These are phyloP conservation scores for Onychostoma macrolepis DNA, from an alignment of 2,113 vertebrate genomes.

Conservation along the genomic window DNA sequence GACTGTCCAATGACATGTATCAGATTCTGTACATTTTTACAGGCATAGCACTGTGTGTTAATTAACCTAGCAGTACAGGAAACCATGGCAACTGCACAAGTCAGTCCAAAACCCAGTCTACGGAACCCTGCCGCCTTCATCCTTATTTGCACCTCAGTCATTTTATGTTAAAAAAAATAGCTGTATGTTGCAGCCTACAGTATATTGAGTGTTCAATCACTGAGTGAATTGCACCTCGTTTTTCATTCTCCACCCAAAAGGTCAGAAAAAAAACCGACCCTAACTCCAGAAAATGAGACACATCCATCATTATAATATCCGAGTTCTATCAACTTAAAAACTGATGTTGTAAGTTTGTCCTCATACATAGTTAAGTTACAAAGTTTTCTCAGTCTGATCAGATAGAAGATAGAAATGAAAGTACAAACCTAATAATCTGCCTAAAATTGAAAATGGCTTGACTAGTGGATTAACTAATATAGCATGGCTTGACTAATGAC, in stretches of 20 bases:
- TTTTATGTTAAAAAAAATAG: slow-evolving; percentile 12
- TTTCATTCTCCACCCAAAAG: slow-evolving; percentile 3
- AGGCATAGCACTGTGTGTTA: neutral
- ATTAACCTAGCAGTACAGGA: neutral
- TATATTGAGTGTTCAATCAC: slow-evolving; percentile 23
- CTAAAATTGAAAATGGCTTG: neutral
- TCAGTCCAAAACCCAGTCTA: neutral
- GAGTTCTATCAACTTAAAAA: neutral
- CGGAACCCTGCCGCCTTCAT: neutral
- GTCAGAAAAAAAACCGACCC: neutral
- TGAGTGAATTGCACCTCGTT: neutral
- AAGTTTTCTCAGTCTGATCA: neutral
- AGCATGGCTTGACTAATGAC: neutral
- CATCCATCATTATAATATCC: slow-evolving; percentile 15
- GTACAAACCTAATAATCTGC: neutral
- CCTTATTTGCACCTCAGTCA: neutral
- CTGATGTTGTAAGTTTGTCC: neutral
- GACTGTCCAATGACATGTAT: neutral
- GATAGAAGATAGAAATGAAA: neutral
- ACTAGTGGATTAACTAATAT: neutral
- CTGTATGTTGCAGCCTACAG: neutral
- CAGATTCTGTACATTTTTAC: neutral
- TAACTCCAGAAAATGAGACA: slow-evolving; percentile 7
- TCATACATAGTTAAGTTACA: neutral
- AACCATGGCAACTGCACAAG: slow-evolving; percentile 18